phyloP scores from a whole-genome alignment of 1,140 invertebrate genomes.

The Phymorhynchus buccinoides region DNA sequence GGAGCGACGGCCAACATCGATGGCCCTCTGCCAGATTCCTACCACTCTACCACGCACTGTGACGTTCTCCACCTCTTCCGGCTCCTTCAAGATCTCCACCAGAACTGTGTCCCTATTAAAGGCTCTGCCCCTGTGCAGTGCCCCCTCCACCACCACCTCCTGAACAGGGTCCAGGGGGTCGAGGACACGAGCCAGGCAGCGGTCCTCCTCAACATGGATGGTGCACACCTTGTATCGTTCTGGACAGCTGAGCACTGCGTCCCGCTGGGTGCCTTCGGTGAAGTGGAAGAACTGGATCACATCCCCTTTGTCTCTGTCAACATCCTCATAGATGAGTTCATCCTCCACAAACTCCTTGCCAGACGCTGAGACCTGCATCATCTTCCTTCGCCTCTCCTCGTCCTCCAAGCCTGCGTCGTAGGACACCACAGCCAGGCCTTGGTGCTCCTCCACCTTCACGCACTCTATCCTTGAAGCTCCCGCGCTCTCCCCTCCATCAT shows the following conservation, averaged over 20 bases:
- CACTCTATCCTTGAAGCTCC: constrained; percentile 32
- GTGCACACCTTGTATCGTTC: constrained; percentile 43
- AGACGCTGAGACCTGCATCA: constrained; percentile 23
- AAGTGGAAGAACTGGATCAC: constrained; percentile 38
- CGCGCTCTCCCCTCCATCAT: background rate
- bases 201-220: constrained; percentile 7
- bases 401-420: constrained; percentile 25
- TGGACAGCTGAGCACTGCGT: constrained; percentile 40
- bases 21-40: constrained; percentile 60
- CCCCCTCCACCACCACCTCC: constrained; percentile 56
- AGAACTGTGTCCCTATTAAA: constrained; percentile 66
- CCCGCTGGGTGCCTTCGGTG: constrained; percentile 38
- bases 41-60: constrained; percentile 57
- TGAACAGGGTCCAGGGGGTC: constrained; percentile 28
- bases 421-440: constrained; percentile 48
- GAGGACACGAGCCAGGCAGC: constrained; percentile 22
- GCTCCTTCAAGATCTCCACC: constrained; percentile 53
- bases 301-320: constrained; percentile 20
- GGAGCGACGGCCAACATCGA: constrained; percentile 54
- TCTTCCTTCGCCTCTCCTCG: constrained; percentile 25
- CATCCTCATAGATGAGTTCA: constrained; percentile 33
- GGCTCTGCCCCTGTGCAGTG: constrained; percentile 59
- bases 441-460: constrained; percentile 45
- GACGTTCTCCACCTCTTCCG: constrained; percentile 1
- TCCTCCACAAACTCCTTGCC: constrained; percentile 37